Evolutionary conservation across 2,113 vertebrate genomes (phyloP).

Genomic region (Garra rufa): DNA sequence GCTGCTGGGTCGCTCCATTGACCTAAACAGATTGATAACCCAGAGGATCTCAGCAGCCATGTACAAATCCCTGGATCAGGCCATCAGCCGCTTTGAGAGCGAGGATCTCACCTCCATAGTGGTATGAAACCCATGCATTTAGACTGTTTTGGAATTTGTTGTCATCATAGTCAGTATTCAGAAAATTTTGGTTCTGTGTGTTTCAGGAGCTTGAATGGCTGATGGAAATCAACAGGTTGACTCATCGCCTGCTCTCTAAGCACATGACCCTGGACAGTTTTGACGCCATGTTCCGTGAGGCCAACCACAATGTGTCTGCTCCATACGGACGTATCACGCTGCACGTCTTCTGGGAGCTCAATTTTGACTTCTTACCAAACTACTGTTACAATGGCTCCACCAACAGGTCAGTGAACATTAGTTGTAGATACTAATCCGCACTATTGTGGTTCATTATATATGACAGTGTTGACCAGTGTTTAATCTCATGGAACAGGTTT

Average conservation of each 20-base stretch:
- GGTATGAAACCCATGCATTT: constrained; percentile 76
- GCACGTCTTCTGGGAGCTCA: constrained; percentile 99
- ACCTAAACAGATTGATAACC: constrained; percentile 97
- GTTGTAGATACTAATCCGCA: not conserved
- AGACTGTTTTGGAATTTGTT: not conserved
- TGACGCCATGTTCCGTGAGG: constrained; percentile 98
- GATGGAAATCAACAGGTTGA: constrained; percentile 95
- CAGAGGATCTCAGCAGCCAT: constrained; percentile 97
- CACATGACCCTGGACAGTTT: constrained; percentile 99
- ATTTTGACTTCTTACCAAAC: constrained; percentile 98
- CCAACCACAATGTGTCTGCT: constrained; percentile 97
- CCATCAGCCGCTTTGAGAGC: constrained; percentile 98
- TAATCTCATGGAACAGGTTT: constrained; percentile 78
- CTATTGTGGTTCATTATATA: not conserved
- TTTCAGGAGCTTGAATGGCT: constrained; percentile 95
- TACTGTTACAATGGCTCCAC: constrained; percentile 99
- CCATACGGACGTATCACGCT: constrained; percentile 98
- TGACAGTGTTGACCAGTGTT: not conserved
- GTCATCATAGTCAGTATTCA: not conserved
- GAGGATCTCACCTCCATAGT: constrained; percentile 98
- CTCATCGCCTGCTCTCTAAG: constrained; percentile 93
- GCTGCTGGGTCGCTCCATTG: constrained; percentile 95
- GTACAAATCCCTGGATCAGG: constrained; percentile 98
- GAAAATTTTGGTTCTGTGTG: constrained; percentile 25
- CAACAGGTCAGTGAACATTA: constrained; percentile 83